Evolutionary conservation across 2,888 invertebrate species (phyloP), one percentile per base, ranked within the genome.

Genomic region (Sphaeridia pumilis): DNA sequence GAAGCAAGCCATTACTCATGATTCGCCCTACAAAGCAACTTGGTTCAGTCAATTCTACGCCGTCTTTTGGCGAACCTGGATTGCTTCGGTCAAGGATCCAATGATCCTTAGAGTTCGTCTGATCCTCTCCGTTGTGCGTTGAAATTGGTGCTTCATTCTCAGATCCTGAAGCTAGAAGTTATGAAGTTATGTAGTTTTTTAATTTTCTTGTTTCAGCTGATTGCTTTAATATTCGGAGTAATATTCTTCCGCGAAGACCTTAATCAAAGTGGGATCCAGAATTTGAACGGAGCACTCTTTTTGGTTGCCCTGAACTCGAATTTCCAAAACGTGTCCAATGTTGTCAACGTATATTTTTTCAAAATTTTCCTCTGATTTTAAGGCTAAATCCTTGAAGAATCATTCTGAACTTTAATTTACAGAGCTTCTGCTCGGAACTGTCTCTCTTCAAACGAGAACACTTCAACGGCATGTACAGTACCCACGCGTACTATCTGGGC

Each of bases 251-350:
- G 84, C 0, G 88, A 92, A 70, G 72, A 78, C 54, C 69, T 86
- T 49, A 82, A 84, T 68, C 87, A 87, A 70, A 85, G 86, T 66
- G 93, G 88, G 2, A 87, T 93, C 1, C 86, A 87, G 82, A 94
- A 94, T 70, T 86, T 93, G 60, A 93, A 92, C 69, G 93, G 93
- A 42, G 88, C 85, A 25, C 76, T 93, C 51, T 93, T 90, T 70
- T 80, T 92, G 68, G 84, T 90, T 69, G 77, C 90, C 45, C 87
- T 87, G 17, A 90, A 88, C 68, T 84, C 90, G 83, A 92, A 92
- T 4, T 92, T 93, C 71, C 87, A 52, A 38, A 52, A 52, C 28
- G 38, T 46, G 1, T 43, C 46, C 35, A 22, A 27, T 22, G 52
- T 52, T 2, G 28, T 46, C 1, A 52, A 52, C 25, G 52, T 52